A percentile compares a stretch with the other conserved stretches of the same genome.
phyloP scores from a whole-genome alignment of 2,888 invertebrate species.

The Anarsia innoxiella region DNA sequence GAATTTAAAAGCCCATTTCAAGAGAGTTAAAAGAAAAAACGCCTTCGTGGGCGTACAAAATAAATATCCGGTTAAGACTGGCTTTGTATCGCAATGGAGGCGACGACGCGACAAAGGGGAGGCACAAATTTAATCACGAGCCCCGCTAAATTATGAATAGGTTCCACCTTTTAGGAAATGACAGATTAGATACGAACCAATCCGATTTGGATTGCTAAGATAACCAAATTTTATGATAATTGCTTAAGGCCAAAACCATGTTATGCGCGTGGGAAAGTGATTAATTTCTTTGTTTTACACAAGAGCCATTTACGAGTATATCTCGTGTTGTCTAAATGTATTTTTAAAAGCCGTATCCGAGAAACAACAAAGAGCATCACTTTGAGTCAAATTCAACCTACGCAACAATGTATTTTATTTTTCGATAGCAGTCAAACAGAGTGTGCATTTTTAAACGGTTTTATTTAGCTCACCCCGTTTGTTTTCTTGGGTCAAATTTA shows the following conservation, averaged over 20 bases:
- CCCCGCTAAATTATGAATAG: slow-evolving; percentile 42
- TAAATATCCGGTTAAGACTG: slow-evolving; percentile 37
- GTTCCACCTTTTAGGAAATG: slow-evolving; percentile 10
- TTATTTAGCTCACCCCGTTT: no score
- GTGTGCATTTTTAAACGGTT: slow-evolving; percentile 10
- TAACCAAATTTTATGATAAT: no score
- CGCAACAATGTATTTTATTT: slow-evolving; percentile 9
- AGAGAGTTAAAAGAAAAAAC: slow-evolving; percentile 5
- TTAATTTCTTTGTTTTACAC: no score
- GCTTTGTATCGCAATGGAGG: slow-evolving; percentile 45
- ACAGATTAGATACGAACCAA: slow-evolving; percentile 7
- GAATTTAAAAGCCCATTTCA: slow-evolving; percentile 6
- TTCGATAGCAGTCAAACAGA: slow-evolving; percentile 6
- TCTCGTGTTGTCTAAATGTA: no score
- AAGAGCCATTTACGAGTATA: no score
- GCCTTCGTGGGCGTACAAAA: slow-evolving; percentile 29
- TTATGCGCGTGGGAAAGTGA: no score
- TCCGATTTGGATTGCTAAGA: no score
- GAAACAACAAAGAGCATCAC: not conserved
- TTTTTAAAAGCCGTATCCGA: not conserved
- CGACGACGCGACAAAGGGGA: slow-evolving; percentile 45
- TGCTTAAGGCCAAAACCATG: no score
- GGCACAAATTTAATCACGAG: slow-evolving; percentile 50
- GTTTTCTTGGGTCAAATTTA: no score
- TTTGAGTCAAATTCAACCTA: slow-evolving; percentile 1